Base-by-base conservation (phyloP, 2,113 vertebrate genomes). In the Hemiprocne comata region DNA sequence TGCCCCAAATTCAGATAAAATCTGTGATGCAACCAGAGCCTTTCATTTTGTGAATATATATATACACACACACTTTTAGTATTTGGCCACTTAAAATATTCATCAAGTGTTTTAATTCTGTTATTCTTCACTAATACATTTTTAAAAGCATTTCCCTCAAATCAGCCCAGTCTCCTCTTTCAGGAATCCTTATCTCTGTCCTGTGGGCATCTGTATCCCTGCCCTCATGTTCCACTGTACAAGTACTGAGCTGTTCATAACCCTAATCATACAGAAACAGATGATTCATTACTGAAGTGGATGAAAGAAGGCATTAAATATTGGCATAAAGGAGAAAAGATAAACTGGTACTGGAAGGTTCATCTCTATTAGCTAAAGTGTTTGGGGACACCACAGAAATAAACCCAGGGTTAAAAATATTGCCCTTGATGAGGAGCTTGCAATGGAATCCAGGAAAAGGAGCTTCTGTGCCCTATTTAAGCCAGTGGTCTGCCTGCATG, bases 141-240 rank as follows among this genome's bases (percentile, higher is more conserved):
- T 94, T 91, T 12, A 80, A 94, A 91, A 0, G 9, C 33, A 42
- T 58, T 94, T 82, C 82, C 85, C 74, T 91, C 1, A 0, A 87
- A 87, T 83, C 89, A 94, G 67, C 87, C 51, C 58, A 60, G 78
- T 87, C 78, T 88, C 34, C 71, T 64, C 55, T 95, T 94, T 80
- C 82, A 93, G 91, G 91, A 95, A 67, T 91, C 87, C 71, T 96
- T 94, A 94, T 95, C 87, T 97, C 71, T 87, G 58, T 93, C 89
- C 82, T 94, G 1, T 96, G 93, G 93, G 93, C 90, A 80, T 94
- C 91, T 86, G 3, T 86, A 60, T 90, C 71, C 93, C 91, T 95
- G 85, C 85, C 94, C 94, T 60, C 36, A 66, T 77, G 85, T 95
- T 91, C 87, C 46, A 70, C 65, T 73, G 71, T 26, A 60, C 78